Conservation (phyloP, 2,888 invertebrate genomes). For the Eupsilia transversa region DNA sequence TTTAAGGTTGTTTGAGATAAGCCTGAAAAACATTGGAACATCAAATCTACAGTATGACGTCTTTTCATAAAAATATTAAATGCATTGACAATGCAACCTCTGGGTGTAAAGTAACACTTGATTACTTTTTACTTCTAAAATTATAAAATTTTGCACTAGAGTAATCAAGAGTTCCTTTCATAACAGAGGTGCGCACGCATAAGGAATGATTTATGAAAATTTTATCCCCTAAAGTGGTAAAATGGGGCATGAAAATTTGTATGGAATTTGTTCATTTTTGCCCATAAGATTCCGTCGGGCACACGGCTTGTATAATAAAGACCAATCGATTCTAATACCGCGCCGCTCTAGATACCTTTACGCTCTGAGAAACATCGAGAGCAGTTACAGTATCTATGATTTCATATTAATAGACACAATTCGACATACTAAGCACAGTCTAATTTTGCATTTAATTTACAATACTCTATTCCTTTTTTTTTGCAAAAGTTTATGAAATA, state of each 20-base stretch:
- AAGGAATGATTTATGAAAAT: too few relatives aligned
- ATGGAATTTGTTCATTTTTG: background rate
- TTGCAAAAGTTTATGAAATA: too few relatives aligned
- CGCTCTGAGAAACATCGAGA: conserved; percentile 32
- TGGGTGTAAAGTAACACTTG: too few relatives aligned
- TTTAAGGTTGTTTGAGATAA: background rate
- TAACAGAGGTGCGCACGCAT: too few relatives aligned
- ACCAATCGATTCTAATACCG: background rate
- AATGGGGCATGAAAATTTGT: background rate
- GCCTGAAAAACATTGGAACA: background rate
- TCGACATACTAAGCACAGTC: background rate
- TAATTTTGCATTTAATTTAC: conserved; percentile 3
- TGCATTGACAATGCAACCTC: too few relatives aligned
- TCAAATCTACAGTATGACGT: too few relatives aligned
- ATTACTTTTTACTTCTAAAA: too few relatives aligned
- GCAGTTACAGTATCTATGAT: conserved; percentile 22
- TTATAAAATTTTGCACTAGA: too few relatives aligned
- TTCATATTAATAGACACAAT: background rate
- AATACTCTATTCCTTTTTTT: background rate
- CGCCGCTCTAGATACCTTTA: conserved; percentile 19
- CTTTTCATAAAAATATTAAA: too few relatives aligned
- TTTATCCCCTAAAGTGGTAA: too few relatives aligned
- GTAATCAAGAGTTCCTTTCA: too few relatives aligned
- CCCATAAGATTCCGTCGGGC: background rate
- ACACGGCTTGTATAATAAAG: background rate